Base-by-base conservation (phyloP, 2,888 invertebrate genomes). In the Iphiclides podalirius region DNA sequence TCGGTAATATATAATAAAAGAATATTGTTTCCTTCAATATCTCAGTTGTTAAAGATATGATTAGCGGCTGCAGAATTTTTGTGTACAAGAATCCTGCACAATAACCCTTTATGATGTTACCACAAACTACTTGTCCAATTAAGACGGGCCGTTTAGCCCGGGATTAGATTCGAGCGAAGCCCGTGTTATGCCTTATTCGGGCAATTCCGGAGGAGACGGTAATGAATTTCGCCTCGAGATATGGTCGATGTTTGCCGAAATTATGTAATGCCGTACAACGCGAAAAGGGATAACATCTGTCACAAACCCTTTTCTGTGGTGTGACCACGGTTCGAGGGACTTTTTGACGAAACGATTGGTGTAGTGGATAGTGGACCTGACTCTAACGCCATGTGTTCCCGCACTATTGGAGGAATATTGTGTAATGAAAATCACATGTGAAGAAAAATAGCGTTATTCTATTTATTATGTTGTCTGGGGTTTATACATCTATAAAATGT, bases 141-240 rank as follows among this genome's bases (percentile, higher is more conserved):
- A 67, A 57, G 38, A 59, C 38, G 54, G 58, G 51, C 56, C 52
- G 54, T 44, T 55, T 52, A 51, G 52, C 47, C 54, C 59, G 52
- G 58, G 61, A 67, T 68, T 64, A 64, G 60, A 62, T 61, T 57
- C 54, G 55, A 59, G 61, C 17, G 34, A 47, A 47, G 40, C 43
- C 47, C 37, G 50, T 48, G 54, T 52, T 59, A 59, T 58, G 54
- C 54, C 58, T 52, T 55, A n/a, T 54, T 52, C 55, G 43, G 52
- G 47, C 47, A 61, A 55, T 59, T 61, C 55, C 47, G 26, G n/a
- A n/a, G 17, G 51, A 38, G 41, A 43, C 49, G 50, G 68, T 77
- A 80, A 80, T 74, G 82, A 80, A 74, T 74, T 70, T 64, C 41
- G 79, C 82, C 81, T 59, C 64, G 61, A 73, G 81, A 70, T 74